Conservation (phyloP, 2,797 vertebrate genomes). For the Bothrops alternatus region DNA sequence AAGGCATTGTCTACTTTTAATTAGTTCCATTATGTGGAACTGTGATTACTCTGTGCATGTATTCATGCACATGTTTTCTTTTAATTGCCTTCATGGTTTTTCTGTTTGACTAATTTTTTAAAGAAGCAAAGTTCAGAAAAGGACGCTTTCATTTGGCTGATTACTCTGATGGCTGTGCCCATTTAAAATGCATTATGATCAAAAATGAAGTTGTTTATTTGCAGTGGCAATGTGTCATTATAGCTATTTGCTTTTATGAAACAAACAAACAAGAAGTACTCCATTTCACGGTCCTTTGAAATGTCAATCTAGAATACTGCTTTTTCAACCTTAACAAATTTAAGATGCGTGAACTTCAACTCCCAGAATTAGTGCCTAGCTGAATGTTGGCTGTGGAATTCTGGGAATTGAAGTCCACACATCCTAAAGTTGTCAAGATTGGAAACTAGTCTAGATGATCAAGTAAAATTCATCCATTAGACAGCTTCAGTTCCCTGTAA, state of each 20-base stretch:
- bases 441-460: not conserved
- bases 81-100: not conserved
- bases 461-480: not conserved
- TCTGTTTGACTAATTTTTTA: not conserved
- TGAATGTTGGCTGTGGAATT: not conserved
- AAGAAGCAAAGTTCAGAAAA: not conserved
- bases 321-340: not conserved
- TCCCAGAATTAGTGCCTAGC: not conserved
- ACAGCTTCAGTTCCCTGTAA: not conserved
- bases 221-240: not conserved
- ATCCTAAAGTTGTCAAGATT: not conserved
- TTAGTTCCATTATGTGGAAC: slow-evolving; percentile 5
- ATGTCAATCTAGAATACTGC: not conserved
- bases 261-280: not conserved
- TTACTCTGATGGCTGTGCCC: not conserved
- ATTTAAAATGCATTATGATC: not conserved
- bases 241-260: not conserved
- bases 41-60: not conserved
- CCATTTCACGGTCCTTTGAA: not conserved
- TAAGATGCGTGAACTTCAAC: not conserved
- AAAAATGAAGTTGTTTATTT: not conserved
- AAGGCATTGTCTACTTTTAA: slow-evolving; percentile 10
- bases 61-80: not conserved
- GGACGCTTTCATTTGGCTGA: not conserved
- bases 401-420: not conserved